These are phyloP conservation scores for Caranx ignobilis DNA, from an alignment of 2,113 vertebrate genomes.

Conservation along the genomic window DNA sequence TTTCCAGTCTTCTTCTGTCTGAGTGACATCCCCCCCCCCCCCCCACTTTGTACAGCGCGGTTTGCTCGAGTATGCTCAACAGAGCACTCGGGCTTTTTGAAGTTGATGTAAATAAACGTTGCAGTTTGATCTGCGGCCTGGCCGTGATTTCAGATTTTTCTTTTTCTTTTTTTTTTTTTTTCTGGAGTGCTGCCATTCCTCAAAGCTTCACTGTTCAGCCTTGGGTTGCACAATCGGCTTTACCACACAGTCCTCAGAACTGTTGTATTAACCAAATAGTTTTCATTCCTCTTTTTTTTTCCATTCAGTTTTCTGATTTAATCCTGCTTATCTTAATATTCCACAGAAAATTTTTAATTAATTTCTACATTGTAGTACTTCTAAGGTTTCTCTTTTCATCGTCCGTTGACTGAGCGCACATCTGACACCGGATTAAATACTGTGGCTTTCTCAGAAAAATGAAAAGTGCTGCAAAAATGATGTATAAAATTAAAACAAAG, in stretches of 20 bases:
- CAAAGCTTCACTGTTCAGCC: neutral
- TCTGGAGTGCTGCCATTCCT: conserved; percentile 6
- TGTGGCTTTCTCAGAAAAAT: neutral
- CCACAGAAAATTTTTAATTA: neutral
- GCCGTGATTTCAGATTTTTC: conserved; percentile 12
- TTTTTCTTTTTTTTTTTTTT: neutral
- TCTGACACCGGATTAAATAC: neutral
- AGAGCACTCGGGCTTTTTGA: neutral
- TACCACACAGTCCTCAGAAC: neutral
- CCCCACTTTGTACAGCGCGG: neutral
- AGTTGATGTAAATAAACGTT: conserved; percentile 8
- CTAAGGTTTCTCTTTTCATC: neutral
- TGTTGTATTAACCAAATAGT: neutral
- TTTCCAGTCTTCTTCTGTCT: neutral
- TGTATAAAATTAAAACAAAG: neutral
- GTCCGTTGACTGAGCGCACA: neutral
- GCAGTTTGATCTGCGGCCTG: neutral
- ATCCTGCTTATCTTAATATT: neutral
- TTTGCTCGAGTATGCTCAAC: neutral
- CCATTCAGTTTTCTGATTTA: neutral
- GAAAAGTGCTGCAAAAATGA: neutral
- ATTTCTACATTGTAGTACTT: neutral
- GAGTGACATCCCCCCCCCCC: neutral
- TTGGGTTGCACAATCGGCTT: neutral
- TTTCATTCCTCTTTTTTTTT: neutral